Evolutionary conservation across 2,888 invertebrate genomes (phyloP).

Genomic region (Byasa hedistus): DNA sequence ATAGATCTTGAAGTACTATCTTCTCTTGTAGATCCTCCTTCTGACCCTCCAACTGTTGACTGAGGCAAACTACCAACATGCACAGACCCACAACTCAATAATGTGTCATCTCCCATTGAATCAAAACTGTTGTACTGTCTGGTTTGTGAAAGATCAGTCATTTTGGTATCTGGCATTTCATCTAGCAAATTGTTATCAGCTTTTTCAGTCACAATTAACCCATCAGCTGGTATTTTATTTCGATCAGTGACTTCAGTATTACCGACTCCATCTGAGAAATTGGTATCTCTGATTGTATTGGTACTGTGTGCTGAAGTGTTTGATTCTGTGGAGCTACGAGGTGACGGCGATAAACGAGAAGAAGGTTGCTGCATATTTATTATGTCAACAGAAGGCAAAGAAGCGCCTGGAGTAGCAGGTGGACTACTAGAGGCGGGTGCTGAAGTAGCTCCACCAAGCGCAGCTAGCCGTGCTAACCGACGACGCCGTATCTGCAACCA

Average conservation of each 20-base stretch:
- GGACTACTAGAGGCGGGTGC: conserved; percentile 71
- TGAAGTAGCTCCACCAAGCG: conserved; percentile 76
- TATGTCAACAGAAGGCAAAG: conserved; percentile 55
- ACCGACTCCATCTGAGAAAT: conserved; percentile 59
- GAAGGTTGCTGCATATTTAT: conserved; percentile 44
- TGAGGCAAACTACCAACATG: conserved; percentile 65
- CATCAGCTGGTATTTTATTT: conserved; percentile 68
- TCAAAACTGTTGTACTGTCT: conserved; percentile 75
- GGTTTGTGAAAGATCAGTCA: conserved; percentile 75
- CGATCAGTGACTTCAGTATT: conserved; percentile 61
- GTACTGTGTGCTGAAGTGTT: conserved; percentile 53
- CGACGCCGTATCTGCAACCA: conserved; percentile 85
- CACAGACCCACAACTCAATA: conserved; percentile 71
- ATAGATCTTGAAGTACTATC: conserved; percentile 71
- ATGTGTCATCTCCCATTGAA: conserved; percentile 72
- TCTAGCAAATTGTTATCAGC: conserved; percentile 70
- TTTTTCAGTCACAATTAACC: conserved; percentile 75
- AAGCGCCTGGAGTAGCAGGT: conserved; percentile 71
- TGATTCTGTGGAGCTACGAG: conserved; percentile 55
- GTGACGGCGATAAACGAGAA: conserved; percentile 50
- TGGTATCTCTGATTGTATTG: conserved; percentile 64
- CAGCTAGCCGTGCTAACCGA: conserved; percentile 86
- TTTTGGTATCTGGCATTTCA: conserved; percentile 77
- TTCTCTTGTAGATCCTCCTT: conserved; percentile 61
- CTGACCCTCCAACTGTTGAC: conserved; percentile 59